Evolutionary conservation across 2,113 vertebrate genomes (phyloP).

Genomic region (Globicephala melas): DNA sequence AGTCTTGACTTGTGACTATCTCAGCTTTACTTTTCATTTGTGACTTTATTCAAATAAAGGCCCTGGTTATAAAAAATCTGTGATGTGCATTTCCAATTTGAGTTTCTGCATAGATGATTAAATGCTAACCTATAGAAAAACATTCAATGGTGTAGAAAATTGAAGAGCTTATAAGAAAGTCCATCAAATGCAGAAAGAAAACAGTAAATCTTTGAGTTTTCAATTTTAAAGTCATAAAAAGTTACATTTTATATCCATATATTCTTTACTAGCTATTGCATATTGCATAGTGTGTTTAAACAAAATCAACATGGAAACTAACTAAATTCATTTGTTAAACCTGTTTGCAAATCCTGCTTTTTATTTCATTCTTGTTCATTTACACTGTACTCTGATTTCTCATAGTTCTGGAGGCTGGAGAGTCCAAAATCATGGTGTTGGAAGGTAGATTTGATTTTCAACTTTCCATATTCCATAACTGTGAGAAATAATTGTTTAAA

Average conservation of each 20-base stretch:
- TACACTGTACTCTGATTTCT: neutral
- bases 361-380: neutral
- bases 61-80: neutral
- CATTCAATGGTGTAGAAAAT: neutral
- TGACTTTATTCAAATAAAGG: neutral
- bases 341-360: neutral
- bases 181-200: neutral
- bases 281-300: neutral
- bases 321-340: neutral
- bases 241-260: neutral
- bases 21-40: neutral
- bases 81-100: neutral
- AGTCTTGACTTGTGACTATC: neutral
- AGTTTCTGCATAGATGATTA: neutral
- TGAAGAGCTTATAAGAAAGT: neutral
- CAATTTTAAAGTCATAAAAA: neutral
- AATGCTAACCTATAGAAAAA: neutral
- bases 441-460: neutral
- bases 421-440: neutral
- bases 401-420: neutral
- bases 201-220: neutral
- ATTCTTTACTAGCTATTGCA: neutral
- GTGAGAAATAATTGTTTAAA: neutral
- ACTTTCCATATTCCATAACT: neutral
- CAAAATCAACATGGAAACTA: neutral